Evolutionary conservation across 2,888 invertebrate species (phyloP).

Genomic region (Sinodicranocentrus sp.): DNA sequence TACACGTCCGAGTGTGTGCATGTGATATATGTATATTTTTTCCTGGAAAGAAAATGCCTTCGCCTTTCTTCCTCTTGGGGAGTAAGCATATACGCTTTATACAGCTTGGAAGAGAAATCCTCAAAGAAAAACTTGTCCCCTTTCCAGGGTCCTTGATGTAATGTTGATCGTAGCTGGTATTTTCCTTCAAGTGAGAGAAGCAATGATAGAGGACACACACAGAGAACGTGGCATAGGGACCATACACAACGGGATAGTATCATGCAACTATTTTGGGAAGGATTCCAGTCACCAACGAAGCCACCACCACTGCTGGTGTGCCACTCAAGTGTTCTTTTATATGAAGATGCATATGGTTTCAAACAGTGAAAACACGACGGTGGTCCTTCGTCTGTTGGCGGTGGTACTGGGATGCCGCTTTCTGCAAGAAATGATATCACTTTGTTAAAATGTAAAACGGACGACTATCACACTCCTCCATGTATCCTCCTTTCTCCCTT

Average conservation of each 20-base stretch:
- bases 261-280: conserved; percentile 45
- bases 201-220: background rate
- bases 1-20: too few species aligned
- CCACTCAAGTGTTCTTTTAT: background rate
- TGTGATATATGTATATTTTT: conserved; percentile 24
- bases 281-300: conserved; percentile 18
- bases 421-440: conserved; percentile 30
- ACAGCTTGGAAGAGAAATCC: background rate
- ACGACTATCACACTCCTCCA: background rate
- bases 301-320: background rate
- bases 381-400: conserved; percentile 4
- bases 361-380: background rate
- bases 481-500: background rate
- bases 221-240: background rate
- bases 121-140: conserved; percentile 20
- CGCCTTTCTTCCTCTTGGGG: conserved; percentile 14
- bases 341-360: background rate
- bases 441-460: conserved; percentile 21
- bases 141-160: conserved; percentile 25
- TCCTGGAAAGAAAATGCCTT: background rate
- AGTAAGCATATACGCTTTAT: background rate
- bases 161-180: background rate
- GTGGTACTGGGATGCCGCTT: background rate
- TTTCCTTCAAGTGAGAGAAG: background rate
- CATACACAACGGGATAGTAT: conserved; percentile 1